Conservation (phyloP, 2,113 vertebrate species). For the Gymnobelideus leadbeateri region DNA sequence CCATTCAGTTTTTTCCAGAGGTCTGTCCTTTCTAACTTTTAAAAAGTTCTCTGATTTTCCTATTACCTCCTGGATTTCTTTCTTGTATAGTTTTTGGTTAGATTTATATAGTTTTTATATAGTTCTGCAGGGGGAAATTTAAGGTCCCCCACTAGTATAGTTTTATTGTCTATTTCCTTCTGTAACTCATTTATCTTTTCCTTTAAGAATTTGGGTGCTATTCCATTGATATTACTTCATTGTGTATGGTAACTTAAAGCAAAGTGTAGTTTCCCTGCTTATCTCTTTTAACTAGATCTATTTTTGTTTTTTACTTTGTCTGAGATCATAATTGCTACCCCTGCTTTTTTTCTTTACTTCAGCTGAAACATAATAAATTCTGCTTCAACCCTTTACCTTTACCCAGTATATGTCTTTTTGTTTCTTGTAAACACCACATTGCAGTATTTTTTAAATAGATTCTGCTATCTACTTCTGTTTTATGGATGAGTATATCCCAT, state of each 20-base stretch:
- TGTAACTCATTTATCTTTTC: not conserved
- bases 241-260: not conserved
- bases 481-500: too few species aligned
- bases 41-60: not conserved
- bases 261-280: not conserved
- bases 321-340: too few species aligned
- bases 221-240: not conserved
- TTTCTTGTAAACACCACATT: too few species aligned
- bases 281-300: too few species aligned
- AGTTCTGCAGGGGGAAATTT: not conserved
- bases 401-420: too few species aligned
- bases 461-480: too few species aligned
- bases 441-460: too few species aligned
- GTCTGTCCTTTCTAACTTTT: not conserved
- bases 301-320: too few species aligned
- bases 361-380: too few species aligned
- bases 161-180: not conserved
- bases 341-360: too few species aligned
- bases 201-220: not conserved
- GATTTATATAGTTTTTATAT: not conserved
- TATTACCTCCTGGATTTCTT: not conserved
- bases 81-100: not conserved
- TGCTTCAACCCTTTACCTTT: too few species aligned
- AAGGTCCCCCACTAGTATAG: not conserved
- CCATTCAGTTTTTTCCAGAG: not conserved